Evolutionary conservation across 1,140 invertebrate species (phyloP).

Genomic region (Anastatus disparis): DNA sequence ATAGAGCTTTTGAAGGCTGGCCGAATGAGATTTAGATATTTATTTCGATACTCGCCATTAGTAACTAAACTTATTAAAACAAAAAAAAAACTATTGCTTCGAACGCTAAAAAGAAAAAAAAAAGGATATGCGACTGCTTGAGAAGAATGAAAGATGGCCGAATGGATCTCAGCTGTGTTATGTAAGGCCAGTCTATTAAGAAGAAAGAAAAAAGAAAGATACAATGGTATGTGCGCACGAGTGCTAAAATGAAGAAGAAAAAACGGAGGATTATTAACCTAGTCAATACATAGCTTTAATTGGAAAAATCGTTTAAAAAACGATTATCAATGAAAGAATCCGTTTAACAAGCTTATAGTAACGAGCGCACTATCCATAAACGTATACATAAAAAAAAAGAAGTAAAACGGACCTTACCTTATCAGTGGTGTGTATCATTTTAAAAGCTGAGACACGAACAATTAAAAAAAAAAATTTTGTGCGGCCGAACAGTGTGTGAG

Average conservation of each 20-base stretch:
- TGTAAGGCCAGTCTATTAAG: too few relatives aligned
- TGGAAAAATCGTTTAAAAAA: too few relatives aligned
- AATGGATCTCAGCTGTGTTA: conserved; percentile 16
- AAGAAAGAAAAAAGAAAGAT: too few relatives aligned
- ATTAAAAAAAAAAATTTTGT: too few relatives aligned
- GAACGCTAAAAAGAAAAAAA: conserved; percentile 7
- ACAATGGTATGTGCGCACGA: background rate
- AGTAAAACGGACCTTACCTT: too few relatives aligned
- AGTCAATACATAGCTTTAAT: conserved; percentile 68
- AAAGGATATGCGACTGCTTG: conserved; percentile 21
- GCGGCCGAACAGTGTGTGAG: too few relatives aligned
- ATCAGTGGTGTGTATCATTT: too few relatives aligned
- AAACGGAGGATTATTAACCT: conserved; percentile 56
- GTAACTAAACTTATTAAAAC: conserved; percentile 34
- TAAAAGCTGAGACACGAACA: too few relatives aligned
- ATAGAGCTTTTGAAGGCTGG: conserved; percentile 41
- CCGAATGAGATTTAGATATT: conserved; percentile 47
- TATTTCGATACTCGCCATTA: conserved; percentile 35
- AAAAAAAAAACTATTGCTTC: conserved; percentile 33
- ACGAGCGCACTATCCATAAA: too few relatives aligned
- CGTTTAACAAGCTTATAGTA: too few relatives aligned
- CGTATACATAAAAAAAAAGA: too few relatives aligned
- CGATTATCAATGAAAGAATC: too few relatives aligned
- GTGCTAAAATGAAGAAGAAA: background rate
- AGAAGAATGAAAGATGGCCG: background rate